Conservation (phyloP, 2,888 invertebrate genomes). For the Zygaena filipendulae region DNA sequence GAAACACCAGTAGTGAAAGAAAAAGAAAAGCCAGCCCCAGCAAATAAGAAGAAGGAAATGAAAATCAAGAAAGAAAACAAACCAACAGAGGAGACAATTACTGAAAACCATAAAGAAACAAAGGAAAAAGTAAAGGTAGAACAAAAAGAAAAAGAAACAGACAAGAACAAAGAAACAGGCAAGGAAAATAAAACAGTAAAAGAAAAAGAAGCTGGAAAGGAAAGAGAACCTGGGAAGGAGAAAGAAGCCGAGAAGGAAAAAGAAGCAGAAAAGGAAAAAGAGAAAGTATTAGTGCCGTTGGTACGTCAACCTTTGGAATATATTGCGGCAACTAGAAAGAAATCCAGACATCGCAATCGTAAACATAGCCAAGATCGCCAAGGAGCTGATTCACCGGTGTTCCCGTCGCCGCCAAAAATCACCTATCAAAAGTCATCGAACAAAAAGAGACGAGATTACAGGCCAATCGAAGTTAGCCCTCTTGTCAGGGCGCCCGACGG, state of each 20-base stretch:
- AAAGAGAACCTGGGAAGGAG: slow-evolving; percentile 29
- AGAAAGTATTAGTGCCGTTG: slow-evolving; percentile 71
- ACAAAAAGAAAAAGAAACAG: too few relatives aligned
- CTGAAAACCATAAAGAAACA: slow-evolving; percentile 35
- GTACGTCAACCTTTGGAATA: slow-evolving; percentile 82
- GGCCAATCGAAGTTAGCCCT: slow-evolving; percentile 64
- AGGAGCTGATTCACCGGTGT: slow-evolving; percentile 75
- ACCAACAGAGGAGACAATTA: slow-evolving; percentile 36
- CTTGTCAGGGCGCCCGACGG: slow-evolving; percentile 44
- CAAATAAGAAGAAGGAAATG: slow-evolving; percentile 23
- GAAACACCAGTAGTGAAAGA: slow-evolving; percentile 66
- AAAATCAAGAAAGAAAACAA: slow-evolving; percentile 44
- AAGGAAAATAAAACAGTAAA: slow-evolving; percentile 22
- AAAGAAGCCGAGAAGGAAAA: slow-evolving; percentile 22
- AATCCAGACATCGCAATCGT: slow-evolving; percentile 73
- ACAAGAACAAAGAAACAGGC: slow-evolving; percentile 19
- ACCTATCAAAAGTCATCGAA: slow-evolving; percentile 67
- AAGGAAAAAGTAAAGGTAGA: slow-evolving; percentile 22
- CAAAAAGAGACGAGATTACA: slow-evolving; percentile 69
- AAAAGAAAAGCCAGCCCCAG: slow-evolving; percentile 31
- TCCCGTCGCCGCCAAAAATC: slow-evolving; percentile 75
- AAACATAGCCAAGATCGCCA: slow-evolving; percentile 72
- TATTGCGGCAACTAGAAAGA: slow-evolving; percentile 77
- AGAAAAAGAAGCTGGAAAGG: too few relatives aligned
- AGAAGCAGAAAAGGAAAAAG: slow-evolving; percentile 45